These are phyloP conservation scores for Acleris sparsana DNA, from an alignment of 2,888 invertebrate species.

Conservation along the genomic window DNA sequence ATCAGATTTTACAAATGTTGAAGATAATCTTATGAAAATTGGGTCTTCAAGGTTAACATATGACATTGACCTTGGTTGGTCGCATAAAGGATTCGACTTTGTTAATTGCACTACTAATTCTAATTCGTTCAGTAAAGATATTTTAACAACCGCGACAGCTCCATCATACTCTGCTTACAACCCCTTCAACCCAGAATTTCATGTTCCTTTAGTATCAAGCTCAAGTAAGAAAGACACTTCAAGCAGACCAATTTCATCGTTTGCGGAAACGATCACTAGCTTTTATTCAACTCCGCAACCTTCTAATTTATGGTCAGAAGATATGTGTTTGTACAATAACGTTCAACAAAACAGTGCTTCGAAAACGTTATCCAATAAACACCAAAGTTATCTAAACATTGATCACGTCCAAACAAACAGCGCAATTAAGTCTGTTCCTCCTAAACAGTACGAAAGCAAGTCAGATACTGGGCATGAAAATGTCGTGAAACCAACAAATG, in stretches of 20 bases:
- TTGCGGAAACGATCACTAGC: slow-evolving; percentile 71
- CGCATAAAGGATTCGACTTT: slow-evolving; percentile 77
- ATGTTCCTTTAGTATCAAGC: slow-evolving; percentile 69
- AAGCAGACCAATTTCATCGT: slow-evolving; percentile 63
- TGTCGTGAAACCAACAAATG: slow-evolving; percentile 56
- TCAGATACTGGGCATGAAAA: slow-evolving; percentile 50
- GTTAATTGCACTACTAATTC: slow-evolving; percentile 68
- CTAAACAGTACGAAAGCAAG: slow-evolving; percentile 67
- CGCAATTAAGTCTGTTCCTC: slow-evolving; percentile 53
- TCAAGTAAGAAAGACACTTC: slow-evolving; percentile 65
- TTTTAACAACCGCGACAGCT: slow-evolving; percentile 63
- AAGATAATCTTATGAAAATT: slow-evolving; percentile 78
- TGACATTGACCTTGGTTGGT: slow-evolving; percentile 79
- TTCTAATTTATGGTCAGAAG: slow-evolving; percentile 73
- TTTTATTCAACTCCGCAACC: slow-evolving; percentile 76
- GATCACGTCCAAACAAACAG: slow-evolving; percentile 56
- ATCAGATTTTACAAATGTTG: slow-evolving; percentile 68
- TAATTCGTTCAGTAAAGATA: slow-evolving; percentile 69
- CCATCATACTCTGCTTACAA: slow-evolving; percentile 72
- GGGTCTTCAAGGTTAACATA: slow-evolving; percentile 75
- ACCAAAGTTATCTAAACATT: slow-evolving; percentile 63
- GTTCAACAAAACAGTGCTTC: slow-evolving; percentile 50
- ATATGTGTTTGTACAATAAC: slow-evolving; percentile 71
- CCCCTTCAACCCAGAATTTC: slow-evolving; percentile 78
- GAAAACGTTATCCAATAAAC: slow-evolving; percentile 61